Percentiles rank a stretch among this genome's conserved stretches.
These are phyloP conservation scores for Leucophenga maculata DNA, from an alignment of 2,888 invertebrate genomes.

Conservation along the genomic window DNA sequence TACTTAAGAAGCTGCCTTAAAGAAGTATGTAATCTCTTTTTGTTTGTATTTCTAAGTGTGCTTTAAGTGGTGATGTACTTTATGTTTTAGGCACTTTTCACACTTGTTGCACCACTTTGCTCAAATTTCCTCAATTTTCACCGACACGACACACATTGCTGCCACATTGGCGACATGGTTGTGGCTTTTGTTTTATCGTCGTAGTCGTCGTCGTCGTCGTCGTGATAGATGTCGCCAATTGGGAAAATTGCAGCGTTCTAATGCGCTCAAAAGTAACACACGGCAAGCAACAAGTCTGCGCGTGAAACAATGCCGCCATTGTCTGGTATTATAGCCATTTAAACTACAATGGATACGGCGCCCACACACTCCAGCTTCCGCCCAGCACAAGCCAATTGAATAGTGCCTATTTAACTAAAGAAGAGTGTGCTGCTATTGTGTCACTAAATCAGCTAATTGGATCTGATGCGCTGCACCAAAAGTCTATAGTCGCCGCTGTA, in stretches of 20 bases:
- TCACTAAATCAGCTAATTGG: conserved; percentile 23
- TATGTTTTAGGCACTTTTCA: no score
- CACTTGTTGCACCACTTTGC: no score
- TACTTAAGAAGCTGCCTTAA: no score
- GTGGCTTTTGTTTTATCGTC: no score
- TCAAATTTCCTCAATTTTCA: no score
- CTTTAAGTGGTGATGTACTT: no score
- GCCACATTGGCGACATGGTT: no score
- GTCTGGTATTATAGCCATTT: background rate
- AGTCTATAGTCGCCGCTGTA: background rate
- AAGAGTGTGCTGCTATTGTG: conserved; percentile 26
- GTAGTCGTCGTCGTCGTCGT: no score
- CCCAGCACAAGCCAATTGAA: conserved; percentile 31
- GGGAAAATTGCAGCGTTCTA: background rate
- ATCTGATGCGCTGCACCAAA: conserved; percentile 7
- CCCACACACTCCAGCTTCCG: conserved; percentile 36
- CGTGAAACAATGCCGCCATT: conserved; percentile 15
- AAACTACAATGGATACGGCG: background rate
- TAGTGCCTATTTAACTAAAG: conserved; percentile 9
- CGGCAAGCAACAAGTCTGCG: background rate
- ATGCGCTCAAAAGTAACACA: background rate
- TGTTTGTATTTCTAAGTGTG: no score
- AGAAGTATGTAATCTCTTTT: no score
- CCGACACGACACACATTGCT: no score
- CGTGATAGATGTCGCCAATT: no score